Percentiles rank a stretch among this genome's conserved stretches.
Evolutionary conservation across 2,888 invertebrate genomes (phyloP).

Genomic region (Ceriagrion tenellum): DNA sequence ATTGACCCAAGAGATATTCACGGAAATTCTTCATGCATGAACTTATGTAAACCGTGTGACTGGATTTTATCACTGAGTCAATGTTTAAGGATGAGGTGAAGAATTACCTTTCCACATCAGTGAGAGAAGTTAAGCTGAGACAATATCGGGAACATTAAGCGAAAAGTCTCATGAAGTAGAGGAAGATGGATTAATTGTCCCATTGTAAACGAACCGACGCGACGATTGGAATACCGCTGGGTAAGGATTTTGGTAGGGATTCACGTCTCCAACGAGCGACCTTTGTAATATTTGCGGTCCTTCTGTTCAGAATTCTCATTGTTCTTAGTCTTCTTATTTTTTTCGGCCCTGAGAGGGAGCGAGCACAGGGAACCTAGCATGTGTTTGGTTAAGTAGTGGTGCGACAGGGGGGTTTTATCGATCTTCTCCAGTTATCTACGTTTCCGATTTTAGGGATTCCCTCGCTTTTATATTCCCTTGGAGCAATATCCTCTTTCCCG

Average conservation of each 20-base stretch:
- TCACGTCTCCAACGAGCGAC: not conserved
- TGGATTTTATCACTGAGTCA: not conserved
- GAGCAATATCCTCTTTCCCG: not conserved
- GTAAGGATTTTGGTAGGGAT: not conserved
- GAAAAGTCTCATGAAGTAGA: not conserved
- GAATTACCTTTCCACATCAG: not conserved
- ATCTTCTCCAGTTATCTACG: conserved; percentile 1
- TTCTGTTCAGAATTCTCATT: not conserved
- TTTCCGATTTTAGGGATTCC: not conserved
- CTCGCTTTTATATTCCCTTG: not conserved
- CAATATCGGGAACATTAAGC: not conserved
- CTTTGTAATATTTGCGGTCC: conserved; percentile 16
- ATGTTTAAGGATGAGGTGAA: not conserved
- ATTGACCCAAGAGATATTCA: too few relatives aligned
- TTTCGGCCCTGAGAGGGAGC: too few relatives aligned
- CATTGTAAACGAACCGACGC: not conserved
- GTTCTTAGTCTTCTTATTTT: not conserved
- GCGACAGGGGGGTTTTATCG: not conserved
- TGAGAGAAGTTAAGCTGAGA: not conserved
- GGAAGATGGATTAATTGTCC: not conserved
- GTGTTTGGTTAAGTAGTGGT: not conserved
- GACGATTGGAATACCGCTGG: not conserved
- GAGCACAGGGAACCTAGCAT: not conserved
- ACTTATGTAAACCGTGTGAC: too few relatives aligned
- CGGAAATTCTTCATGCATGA: too few relatives aligned